phyloP scores from a whole-genome alignment of 2,888 invertebrate species.

The Dicranocentrus wangi region DNA sequence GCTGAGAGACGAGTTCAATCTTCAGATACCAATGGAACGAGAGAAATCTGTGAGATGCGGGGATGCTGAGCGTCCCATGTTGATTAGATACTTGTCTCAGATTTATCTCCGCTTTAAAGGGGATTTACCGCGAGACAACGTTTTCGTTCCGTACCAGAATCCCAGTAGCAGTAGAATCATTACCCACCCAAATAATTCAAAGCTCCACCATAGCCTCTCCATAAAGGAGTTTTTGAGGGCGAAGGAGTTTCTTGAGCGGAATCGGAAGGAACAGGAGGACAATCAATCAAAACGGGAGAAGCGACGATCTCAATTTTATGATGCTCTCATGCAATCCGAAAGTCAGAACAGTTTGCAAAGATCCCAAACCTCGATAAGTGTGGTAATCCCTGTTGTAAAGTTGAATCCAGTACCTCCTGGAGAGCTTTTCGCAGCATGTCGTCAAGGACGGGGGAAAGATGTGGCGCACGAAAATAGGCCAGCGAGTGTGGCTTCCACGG shows the following conservation, averaged over 20 bases:
- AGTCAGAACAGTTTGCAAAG: constrained; percentile 47
- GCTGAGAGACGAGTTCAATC: constrained; percentile 67
- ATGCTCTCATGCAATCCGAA: constrained; percentile 59
- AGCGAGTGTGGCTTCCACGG: constrained; percentile 27
- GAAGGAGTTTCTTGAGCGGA: constrained; percentile 55
- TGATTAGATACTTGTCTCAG: constrained; percentile 66
- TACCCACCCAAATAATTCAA: constrained; percentile 61
- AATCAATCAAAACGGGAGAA: constrained; percentile 60
- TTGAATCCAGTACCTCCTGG: constrained; percentile 65
- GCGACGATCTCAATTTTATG: constrained; percentile 64
- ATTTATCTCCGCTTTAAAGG: constrained; percentile 67
- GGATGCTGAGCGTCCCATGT: constrained; percentile 29
- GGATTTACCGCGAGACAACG: constrained; percentile 62
- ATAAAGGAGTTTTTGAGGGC: constrained; percentile 62
- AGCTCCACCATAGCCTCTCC: constrained; percentile 61
- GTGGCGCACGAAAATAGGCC: constrained; percentile 46
- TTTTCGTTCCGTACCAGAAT: not conserved
- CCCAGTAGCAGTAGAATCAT: not conserved
- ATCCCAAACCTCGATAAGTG: constrained; percentile 59
- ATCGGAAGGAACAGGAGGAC: constrained; percentile 49
- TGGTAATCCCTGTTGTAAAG: constrained; percentile 64
- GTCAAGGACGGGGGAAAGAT: constrained; percentile 62
- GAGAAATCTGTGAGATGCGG: constrained; percentile 52
- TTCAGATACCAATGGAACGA: constrained; percentile 59
- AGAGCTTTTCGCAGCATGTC: constrained; percentile 65